Conservation (phyloP, 2,113 vertebrate genomes). For the Ahaetulla prasina region DNA sequence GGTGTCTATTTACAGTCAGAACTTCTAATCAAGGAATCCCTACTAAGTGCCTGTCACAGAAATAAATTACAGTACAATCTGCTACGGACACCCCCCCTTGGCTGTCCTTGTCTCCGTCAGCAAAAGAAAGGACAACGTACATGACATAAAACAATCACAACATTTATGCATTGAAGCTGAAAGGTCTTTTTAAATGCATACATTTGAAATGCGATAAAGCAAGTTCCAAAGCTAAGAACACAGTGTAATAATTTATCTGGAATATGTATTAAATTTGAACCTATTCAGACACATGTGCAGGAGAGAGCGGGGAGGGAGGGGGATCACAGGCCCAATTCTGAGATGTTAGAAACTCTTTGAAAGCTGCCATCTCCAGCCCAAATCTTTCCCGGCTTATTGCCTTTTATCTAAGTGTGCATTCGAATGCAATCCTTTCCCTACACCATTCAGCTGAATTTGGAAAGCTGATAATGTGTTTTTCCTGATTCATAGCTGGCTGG, state of each 20-base stretch:
- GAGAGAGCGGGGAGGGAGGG: accelerated
- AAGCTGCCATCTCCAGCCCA: background rate
- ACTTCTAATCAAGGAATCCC: background rate
- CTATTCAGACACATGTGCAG: background rate
- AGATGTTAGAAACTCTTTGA: background rate
- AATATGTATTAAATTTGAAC: background rate
- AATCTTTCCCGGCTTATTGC: background rate
- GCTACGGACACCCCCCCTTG: background rate
- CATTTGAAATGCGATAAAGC: background rate
- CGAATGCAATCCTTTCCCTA: background rate
- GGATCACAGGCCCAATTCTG: background rate
- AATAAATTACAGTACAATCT: background rate
- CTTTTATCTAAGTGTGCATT: background rate
- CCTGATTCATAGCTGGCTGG: background rate
- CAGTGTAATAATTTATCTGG: background rate
- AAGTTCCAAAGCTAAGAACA: background rate
- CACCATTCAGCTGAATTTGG: background rate
- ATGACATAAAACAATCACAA: background rate
- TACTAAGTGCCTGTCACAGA: background rate
- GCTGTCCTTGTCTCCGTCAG: background rate
- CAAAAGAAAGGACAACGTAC: background rate
- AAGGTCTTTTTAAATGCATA: background rate
- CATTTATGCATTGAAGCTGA: background rate
- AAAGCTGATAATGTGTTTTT: background rate
- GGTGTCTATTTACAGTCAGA: slow-evolving; percentile 18